These are phyloP conservation scores for Leptinotarsa defecta DNA, from an alignment of 1,140 invertebrate genomes.

Conservation along the genomic window DNA sequence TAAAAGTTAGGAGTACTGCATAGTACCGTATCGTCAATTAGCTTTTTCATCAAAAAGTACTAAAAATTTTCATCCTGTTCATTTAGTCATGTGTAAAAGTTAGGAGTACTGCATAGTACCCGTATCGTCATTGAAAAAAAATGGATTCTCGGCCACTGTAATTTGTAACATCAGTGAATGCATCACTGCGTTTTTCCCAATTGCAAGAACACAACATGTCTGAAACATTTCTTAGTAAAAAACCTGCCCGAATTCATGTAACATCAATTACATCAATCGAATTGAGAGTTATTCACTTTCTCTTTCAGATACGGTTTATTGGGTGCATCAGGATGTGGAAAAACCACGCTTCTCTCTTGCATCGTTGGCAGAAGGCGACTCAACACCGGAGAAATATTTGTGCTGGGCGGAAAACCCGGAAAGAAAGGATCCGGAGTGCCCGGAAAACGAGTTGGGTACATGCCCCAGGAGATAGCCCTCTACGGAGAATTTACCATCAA, in stretches of 20 bases:
- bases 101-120: too few relatives aligned
- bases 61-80: too few relatives aligned
- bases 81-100: too few relatives aligned
- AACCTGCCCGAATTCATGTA: not conserved
- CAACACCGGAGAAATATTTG: constrained; percentile 83
- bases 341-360: constrained; percentile 85
- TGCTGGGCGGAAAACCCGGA: constrained; percentile 83
- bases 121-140: too few relatives aligned
- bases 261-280: not conserved
- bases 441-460: constrained; percentile 80
- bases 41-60: too few relatives aligned
- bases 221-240: not conserved
- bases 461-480: constrained; percentile 90
- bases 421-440: constrained; percentile 82
- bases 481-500: constrained; percentile 94
- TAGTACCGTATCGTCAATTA: too few relatives aligned
- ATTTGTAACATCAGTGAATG: not conserved
- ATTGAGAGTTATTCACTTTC: constrained; percentile 14
- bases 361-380: constrained; percentile 82
- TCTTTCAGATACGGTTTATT: constrained; percentile 80
- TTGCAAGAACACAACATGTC: not conserved
- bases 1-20: too few relatives aligned
- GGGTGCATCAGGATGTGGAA: constrained; percentile 83
- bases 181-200: not conserved
- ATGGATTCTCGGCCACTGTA: not conserved